phyloP scores from a whole-genome alignment of 2,888 invertebrate species.

The Lottia gigantea region DNA sequence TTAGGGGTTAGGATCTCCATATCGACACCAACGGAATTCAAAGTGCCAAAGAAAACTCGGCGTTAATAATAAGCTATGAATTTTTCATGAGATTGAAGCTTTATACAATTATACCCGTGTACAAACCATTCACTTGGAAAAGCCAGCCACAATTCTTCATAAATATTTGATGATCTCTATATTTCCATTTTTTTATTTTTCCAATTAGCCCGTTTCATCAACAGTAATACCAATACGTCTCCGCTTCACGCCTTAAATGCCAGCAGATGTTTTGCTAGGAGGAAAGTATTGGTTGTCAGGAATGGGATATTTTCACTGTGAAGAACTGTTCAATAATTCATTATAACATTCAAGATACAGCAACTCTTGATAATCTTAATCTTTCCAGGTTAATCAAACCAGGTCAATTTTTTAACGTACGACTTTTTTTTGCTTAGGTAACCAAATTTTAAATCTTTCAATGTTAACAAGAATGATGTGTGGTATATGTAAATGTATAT shows the following conservation, averaged over 20 bases:
- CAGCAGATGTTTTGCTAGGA: neutral
- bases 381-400: too few species aligned
- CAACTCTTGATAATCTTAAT: too few species aligned
- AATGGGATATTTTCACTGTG: too few species aligned
- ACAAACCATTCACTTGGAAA: constrained; percentile 7
- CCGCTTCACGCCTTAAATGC: neutral
- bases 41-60: neutral
- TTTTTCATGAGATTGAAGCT: constrained; percentile 3
- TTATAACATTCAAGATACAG: too few species aligned
- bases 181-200: constrained; percentile 9
- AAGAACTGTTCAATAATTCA: too few species aligned
- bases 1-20: too few species aligned
- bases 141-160: constrained; percentile 8
- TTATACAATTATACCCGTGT: constrained; percentile 10
- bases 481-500: too few species aligned
- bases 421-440: too few species aligned
- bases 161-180: constrained; percentile 3
- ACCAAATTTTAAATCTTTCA: too few species aligned
- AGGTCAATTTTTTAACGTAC: too few species aligned
- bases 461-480: too few species aligned
- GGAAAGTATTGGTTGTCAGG: neutral
- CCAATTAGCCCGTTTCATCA: neutral
- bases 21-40: too few species aligned
- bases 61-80: constrained; percentile 8
- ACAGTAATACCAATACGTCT: constrained; percentile 3